These are phyloP conservation scores for Meles meles DNA, from an alignment of 2,113 vertebrate species.

Conservation along the genomic window DNA sequence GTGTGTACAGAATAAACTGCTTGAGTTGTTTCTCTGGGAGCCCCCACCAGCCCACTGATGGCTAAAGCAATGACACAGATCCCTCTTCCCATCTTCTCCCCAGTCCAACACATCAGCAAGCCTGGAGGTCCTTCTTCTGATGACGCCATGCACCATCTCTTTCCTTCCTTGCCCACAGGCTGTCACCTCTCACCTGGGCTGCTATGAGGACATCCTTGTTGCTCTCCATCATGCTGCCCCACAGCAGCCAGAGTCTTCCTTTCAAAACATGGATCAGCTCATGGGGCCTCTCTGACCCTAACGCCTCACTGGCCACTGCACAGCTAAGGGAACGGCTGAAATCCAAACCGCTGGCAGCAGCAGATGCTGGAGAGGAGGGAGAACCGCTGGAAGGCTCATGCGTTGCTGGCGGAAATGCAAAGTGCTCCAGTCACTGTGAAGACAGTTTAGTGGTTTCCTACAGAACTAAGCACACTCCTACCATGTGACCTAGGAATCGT, in stretches of 20 bases:
- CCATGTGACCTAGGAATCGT: neutral
- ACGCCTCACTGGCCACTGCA: neutral
- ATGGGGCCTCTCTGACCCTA: neutral
- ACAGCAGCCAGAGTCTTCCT: neutral
- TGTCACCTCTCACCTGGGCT: fast-evolving
- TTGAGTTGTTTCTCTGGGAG: neutral
- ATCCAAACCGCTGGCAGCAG: neutral
- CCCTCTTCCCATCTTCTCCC: neutral
- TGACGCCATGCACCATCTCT: fast-evolving
- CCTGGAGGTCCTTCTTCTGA: too few species aligned
- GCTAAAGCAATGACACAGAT: fast-evolving
- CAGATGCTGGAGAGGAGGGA: fast-evolving
- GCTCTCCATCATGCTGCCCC: fast-evolving
- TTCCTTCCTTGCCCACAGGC: neutral
- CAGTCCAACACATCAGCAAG: neutral
- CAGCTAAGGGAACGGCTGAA: neutral
- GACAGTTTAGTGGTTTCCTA: neutral
- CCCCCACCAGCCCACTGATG: too few species aligned
- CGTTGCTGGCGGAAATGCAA: neutral
- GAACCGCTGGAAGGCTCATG: fast-evolving
- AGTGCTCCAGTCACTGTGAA: neutral
- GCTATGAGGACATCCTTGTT: fast-evolving
- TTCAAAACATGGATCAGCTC: neutral
- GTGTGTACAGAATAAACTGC: fast-evolving
- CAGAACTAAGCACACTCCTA: neutral